These are phyloP conservation scores for Mesoligia furuncula DNA, from an alignment of 2,888 invertebrate genomes.

Conservation along the genomic window DNA sequence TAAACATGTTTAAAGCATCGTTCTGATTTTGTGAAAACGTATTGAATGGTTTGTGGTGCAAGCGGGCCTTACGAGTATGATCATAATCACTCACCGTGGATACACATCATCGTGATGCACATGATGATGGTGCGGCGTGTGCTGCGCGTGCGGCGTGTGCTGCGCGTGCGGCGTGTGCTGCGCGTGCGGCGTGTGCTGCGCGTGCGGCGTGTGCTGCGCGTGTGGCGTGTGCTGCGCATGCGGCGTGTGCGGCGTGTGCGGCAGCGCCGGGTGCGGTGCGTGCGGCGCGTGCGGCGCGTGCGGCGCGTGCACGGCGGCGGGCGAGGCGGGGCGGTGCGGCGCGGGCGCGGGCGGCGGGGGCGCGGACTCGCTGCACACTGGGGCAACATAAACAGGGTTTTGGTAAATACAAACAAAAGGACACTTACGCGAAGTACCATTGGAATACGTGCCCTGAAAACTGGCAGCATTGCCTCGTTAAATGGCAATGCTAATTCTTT, in stretches of 20 bases:
- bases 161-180: conserved; percentile 93
- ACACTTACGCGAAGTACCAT: not conserved
- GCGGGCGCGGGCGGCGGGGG: conserved; percentile 93
- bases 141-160: conserved; percentile 93
- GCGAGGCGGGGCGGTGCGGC: conserved; percentile 92
- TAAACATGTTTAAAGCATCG: not conserved
- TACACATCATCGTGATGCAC: conserved; percentile 94
- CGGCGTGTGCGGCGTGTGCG: conserved; percentile 93
- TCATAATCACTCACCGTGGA: conserved; percentile 84
- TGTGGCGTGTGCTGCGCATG: too few relatives aligned
- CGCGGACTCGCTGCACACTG: conserved; percentile 88
- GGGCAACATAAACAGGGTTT: not conserved
- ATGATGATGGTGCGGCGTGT: conserved; percentile 86
- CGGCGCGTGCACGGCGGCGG: conserved; percentile 93
- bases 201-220: conserved; percentile 91
- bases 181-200: conserved; percentile 90
- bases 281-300: conserved; percentile 90
- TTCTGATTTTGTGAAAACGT: too few relatives aligned
- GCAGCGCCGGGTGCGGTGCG: conserved; percentile 90
- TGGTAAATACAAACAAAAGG: not conserved
- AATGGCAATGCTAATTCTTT: not conserved
- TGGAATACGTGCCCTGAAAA: not conserved
- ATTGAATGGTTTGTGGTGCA: not conserved
- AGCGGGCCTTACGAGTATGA: not conserved
- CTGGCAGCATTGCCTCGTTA: not conserved